phyloP scores from a whole-genome alignment of 1,140 invertebrate genomes.

The Tribolium madens region DNA sequence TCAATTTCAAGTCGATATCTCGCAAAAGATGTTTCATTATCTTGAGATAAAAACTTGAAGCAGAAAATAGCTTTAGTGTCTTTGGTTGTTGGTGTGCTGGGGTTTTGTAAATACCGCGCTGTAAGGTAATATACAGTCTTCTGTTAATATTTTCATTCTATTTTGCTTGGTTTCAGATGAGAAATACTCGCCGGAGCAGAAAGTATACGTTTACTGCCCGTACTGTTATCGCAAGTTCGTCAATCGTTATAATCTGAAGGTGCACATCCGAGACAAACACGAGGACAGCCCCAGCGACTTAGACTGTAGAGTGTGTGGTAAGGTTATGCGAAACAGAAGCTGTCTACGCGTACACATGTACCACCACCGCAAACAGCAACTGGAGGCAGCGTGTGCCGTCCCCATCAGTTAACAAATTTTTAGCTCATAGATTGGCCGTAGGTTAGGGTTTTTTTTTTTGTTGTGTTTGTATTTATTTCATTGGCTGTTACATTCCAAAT shows the following conservation, averaged over 20 bases:
- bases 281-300: conserved; percentile 66
- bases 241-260: conserved; percentile 73
- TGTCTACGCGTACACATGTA: conserved; percentile 72
- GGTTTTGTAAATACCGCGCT: conserved; percentile 27
- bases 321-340: conserved; percentile 71
- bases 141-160: conserved; percentile 27
- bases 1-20: no score
- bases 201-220: conserved; percentile 70
- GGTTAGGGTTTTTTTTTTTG: background rate
- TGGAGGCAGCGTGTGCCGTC: conserved; percentile 16
- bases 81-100: conserved; percentile 37
- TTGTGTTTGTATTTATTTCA: conserved; percentile 23
- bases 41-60: background rate
- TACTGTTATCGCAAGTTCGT: conserved; percentile 72
- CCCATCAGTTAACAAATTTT: conserved; percentile 8
- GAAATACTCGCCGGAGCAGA: conserved; percentile 63
- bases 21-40: background rate
- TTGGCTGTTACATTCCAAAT: conserved; percentile 13
- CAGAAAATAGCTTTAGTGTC: no score
- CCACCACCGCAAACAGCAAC: conserved; percentile 70
- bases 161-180: conserved; percentile 54
- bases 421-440: conserved; percentile 4
- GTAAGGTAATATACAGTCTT: conserved; percentile 25
- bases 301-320: conserved; percentile 71
- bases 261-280: conserved; percentile 73